phyloP scores from a whole-genome alignment of 2,797 vertebrate genomes.

The Liparis tanakae region DNA sequence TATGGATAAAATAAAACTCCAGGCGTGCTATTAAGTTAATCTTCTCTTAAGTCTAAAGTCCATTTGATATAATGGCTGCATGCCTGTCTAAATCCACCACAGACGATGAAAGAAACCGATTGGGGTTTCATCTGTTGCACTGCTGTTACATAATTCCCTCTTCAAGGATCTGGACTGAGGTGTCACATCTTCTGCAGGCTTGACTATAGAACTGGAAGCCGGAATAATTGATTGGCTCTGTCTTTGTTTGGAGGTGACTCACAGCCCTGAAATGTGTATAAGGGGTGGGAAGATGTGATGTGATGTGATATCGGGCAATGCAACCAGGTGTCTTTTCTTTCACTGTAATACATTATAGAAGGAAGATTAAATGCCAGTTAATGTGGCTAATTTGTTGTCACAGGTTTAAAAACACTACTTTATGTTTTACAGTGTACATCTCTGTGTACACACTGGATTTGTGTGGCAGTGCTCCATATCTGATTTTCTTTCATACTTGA shows the following conservation, averaged over 20 bases:
- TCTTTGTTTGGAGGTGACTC: constrained; percentile 65
- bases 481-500: constrained; percentile 63
- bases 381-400: constrained; percentile 16
- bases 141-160: constrained; percentile 53
- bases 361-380: constrained; percentile 5
- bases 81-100: background rate
- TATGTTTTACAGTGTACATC: constrained; percentile 27
- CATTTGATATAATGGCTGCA: constrained; percentile 3
- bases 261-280: no score
- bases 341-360: constrained; percentile 28
- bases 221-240: constrained; percentile 52
- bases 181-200: constrained; percentile 65
- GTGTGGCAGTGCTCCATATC: constrained; percentile 48
- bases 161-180: constrained; percentile 54
- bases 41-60: background rate
- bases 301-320: constrained; percentile 35
- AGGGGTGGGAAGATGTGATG: no score
- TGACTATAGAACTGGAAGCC: constrained; percentile 52
- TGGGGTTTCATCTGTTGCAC: constrained; percentile 43
- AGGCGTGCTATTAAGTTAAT: background rate
- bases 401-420: constrained; percentile 9
- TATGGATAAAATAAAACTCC: background rate
- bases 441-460: constrained; percentile 13
- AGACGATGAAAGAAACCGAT: constrained; percentile 25
- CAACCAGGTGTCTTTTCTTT: constrained; percentile 56